phyloP scores from a whole-genome alignment of 2,113 vertebrate species.

The Vulpes vulpes region DNA sequence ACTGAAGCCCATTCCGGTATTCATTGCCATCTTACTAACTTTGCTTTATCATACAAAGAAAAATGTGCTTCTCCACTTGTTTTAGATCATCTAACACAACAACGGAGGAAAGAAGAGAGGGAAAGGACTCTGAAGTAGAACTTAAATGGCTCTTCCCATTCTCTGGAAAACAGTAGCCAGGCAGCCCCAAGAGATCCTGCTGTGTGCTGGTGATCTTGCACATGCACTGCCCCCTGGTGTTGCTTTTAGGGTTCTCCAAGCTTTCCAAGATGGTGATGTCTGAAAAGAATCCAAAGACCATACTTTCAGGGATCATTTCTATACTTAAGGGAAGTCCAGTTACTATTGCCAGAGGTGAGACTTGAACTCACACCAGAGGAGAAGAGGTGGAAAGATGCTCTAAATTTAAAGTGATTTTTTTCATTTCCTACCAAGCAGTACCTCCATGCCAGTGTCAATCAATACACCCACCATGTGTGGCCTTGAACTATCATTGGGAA shows the following conservation, averaged over 20 bases:
- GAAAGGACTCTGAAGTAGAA: not conserved
- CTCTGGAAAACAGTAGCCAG: not conserved
- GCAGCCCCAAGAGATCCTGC: too few relatives aligned
- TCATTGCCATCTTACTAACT: not conserved
- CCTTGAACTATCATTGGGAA: not conserved
- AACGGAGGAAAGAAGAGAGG: not conserved
- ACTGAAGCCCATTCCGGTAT: not conserved
- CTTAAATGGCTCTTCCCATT: not conserved
- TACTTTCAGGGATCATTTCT: too few relatives aligned
- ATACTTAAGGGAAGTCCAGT: not conserved
- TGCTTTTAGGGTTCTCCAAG: not conserved
- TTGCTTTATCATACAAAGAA: not conserved
- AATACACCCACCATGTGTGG: not conserved
- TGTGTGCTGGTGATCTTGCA: accelerated
- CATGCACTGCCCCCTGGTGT: not conserved
- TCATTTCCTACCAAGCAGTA: not conserved
- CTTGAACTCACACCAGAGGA: not conserved
- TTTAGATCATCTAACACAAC: not conserved
- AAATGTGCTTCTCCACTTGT: not conserved
- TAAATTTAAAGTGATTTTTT: not conserved
- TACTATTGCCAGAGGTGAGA: not conserved
- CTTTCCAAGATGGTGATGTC: not conserved
- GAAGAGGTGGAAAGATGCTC: not conserved
- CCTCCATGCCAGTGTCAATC: not conserved
- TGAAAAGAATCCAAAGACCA: too few relatives aligned